phyloP scores from a whole-genome alignment of 2,113 vertebrate species.

The Typhlomys cinereus region DNA sequence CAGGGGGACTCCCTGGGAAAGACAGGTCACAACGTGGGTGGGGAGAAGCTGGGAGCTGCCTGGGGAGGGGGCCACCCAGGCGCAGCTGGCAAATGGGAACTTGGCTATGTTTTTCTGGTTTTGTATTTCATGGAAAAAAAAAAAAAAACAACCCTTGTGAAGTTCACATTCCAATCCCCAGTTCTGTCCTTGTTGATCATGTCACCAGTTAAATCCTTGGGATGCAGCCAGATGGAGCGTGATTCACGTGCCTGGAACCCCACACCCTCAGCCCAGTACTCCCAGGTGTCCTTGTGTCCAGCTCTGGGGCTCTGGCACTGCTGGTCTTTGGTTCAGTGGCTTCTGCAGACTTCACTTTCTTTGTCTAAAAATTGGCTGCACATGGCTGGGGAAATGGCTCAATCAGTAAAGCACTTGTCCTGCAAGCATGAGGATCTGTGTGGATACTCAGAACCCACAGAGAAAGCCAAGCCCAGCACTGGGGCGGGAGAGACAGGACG shows the following conservation, averaged over 20 bases:
- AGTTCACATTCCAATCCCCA: neutral
- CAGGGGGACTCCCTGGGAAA: neutral
- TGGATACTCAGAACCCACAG: too few relatives aligned
- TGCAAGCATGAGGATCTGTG: too few relatives aligned
- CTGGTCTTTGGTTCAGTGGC: accelerated
- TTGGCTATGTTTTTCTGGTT: neutral
- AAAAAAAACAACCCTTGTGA: too few relatives aligned
- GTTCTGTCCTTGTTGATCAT: neutral
- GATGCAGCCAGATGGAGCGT: neutral
- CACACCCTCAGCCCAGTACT: too few relatives aligned
- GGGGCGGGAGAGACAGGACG: too few relatives aligned
- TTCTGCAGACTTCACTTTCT: neutral
- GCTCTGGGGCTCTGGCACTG: neutral
- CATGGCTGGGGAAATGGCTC: too few relatives aligned
- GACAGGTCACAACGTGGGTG: neutral
- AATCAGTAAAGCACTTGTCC: too few relatives aligned
- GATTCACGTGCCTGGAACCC: neutral
- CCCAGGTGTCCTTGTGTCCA: accelerated
- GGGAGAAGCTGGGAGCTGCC: neutral
- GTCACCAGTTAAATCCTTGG: neutral
- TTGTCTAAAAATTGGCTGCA: neutral
- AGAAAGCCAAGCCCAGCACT: too few relatives aligned
- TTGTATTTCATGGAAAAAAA: neutral
- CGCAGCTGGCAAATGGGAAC: neutral
- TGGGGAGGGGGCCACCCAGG: neutral